These are phyloP conservation scores for Oscheius onirici DNA, from an alignment of 2,888 invertebrate species.

Conservation along the genomic window DNA sequence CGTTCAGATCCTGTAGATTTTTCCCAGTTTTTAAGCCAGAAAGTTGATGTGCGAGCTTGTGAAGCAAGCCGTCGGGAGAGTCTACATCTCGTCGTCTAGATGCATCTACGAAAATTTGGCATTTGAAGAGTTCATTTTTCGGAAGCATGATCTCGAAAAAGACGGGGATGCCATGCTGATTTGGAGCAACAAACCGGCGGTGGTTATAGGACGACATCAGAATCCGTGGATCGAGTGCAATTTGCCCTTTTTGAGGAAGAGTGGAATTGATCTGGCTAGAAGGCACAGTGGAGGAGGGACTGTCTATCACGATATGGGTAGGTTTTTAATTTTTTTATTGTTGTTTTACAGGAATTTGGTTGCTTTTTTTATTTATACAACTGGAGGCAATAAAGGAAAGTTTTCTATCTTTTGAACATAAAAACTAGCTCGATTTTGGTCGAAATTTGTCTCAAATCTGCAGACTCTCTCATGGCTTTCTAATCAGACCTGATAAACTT, in stretches of 20 bases:
- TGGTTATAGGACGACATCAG: slow-evolving; percentile 94
- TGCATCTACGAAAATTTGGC: slow-evolving; percentile 93
- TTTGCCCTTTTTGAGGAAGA: slow-evolving; percentile 78
- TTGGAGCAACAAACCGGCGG: slow-evolving; percentile 90
- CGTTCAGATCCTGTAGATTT: no score
- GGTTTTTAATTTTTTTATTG: slow-evolving; percentile 7
- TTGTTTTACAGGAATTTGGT: background rate
- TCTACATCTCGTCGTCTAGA: slow-evolving; percentile 89
- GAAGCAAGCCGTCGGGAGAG: slow-evolving; percentile 70
- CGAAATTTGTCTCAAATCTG: no score
- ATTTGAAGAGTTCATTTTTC: slow-evolving; percentile 94
- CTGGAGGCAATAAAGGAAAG: no score
- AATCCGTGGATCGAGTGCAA: slow-evolving; percentile 95
- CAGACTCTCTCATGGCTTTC: no score
- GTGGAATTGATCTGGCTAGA: slow-evolving; percentile 79
- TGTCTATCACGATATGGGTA: slow-evolving; percentile 91
- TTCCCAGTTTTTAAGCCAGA: no score
- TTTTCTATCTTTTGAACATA: no score
- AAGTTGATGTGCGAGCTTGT: slow-evolving; percentile 25
- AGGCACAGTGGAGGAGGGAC: slow-evolving; percentile 94
- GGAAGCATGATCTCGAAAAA: slow-evolving; percentile 82
- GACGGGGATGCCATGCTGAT: slow-evolving; percentile 86
- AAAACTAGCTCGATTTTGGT: no score
- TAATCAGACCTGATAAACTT: no score
- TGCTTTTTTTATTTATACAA: no score